Conservation (phyloP, 2,113 vertebrate species). For the Galemys pyrenaicus region DNA sequence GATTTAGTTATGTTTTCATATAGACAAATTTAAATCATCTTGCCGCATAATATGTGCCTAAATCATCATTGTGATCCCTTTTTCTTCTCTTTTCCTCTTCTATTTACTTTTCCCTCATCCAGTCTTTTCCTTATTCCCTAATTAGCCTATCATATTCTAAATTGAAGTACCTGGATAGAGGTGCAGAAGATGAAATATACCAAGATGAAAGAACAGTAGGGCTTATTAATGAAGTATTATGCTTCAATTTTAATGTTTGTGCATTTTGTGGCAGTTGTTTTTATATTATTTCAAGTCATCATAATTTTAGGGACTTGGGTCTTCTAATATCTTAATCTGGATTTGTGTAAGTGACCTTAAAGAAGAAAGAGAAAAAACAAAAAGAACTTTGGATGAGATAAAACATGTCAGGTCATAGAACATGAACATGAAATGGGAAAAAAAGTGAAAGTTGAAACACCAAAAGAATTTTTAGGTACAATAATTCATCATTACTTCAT, state of each 20-base stretch:
- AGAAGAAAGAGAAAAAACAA: background rate
- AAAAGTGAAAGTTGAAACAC: slow-evolving; percentile 3
- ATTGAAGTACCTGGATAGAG: background rate
- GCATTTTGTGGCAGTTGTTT: background rate
- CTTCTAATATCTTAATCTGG: background rate
- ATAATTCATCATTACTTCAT: slow-evolving; percentile 40
- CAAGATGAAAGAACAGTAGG: background rate
- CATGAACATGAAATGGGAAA: slow-evolving; percentile 14
- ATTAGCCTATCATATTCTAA: background rate
- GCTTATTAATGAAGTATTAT: background rate
- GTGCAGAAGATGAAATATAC: background rate
- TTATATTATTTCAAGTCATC: no score
- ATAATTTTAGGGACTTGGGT: background rate
- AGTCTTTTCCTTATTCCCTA: background rate
- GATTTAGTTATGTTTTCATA: background rate
- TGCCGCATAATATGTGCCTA: background rate
- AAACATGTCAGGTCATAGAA: background rate
- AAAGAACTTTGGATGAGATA: background rate
- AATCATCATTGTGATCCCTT: background rate
- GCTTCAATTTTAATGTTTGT: background rate
- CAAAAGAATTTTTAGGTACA: background rate
- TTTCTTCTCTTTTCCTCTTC: background rate
- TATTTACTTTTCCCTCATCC: background rate
- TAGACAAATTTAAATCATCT: background rate
- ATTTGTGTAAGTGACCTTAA: slow-evolving; percentile 3